Percentiles rank a stretch among this genome's conserved stretches.
phyloP scores from a whole-genome alignment of 2,797 vertebrate species.

The Scarus forsteni region DNA sequence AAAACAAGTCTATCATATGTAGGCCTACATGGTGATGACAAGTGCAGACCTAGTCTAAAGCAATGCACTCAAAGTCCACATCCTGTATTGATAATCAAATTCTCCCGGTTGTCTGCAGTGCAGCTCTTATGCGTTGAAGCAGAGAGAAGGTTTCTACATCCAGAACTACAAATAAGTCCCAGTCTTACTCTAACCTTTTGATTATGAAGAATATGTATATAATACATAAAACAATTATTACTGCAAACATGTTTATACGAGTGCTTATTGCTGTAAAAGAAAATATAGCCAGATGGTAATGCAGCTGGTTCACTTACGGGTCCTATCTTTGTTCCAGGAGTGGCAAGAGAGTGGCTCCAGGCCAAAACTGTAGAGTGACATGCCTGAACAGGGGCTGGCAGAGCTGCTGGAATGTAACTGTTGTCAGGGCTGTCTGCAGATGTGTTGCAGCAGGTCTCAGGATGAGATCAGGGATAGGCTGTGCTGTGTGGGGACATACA shows the following conservation, averaged over 20 bases:
- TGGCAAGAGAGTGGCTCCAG: conserved; percentile 87
- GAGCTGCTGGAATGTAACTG: conserved; percentile 74
- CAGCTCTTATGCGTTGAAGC: conserved; percentile 60
- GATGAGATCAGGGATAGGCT: conserved; percentile 16
- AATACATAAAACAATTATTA: neutral
- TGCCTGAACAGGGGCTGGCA: conserved; percentile 74
- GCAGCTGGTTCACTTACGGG: conserved; percentile 65
- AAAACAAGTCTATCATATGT: neutral
- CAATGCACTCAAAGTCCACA: conserved; percentile 51
- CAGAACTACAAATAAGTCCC: conserved; percentile 2
- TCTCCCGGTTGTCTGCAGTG: conserved; percentile 24
- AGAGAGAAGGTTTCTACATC: conserved; percentile 26
- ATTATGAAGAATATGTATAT: neutral
- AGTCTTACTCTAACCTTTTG: neutral
- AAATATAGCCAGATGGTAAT: conserved; percentile 27
- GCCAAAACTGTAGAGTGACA: conserved; percentile 85
- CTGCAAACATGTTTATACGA: neutral
- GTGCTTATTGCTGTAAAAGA: neutral
- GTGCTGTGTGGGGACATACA: conserved; percentile 1
- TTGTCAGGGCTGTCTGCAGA: conserved; percentile 32
- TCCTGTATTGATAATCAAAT: conserved; percentile 69
- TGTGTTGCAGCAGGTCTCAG: conserved; percentile 38
- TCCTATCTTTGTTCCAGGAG: conserved; percentile 87
- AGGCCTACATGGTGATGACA: too few species aligned
- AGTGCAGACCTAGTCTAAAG: conserved; percentile 13